Evolutionary conservation across 2,113 vertebrate genomes (phyloP).

Genomic region (Psilopsiagon aurifrons): DNA sequence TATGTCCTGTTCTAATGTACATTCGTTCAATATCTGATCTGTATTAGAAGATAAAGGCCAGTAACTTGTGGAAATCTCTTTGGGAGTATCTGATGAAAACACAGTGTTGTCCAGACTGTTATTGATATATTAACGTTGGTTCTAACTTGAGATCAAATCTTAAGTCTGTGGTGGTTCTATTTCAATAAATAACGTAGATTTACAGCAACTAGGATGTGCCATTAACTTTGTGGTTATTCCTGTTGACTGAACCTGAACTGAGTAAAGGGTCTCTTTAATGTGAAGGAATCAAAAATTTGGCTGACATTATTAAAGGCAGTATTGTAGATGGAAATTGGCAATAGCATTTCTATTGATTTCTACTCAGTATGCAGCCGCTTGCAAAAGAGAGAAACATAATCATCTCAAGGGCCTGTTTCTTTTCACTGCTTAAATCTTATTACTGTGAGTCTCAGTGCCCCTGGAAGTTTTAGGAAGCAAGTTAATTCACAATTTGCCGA

Average conservation of each 20-base stretch:
- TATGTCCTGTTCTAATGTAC: neutral
- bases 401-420: neutral
- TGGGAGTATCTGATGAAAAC: neutral
- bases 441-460: neutral
- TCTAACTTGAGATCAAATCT: neutral
- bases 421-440: neutral
- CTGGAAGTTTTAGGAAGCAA: neutral
- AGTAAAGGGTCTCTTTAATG: neutral
- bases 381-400: neutral
- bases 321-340: neutral
- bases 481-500: neutral
- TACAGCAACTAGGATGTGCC: neutral
- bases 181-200: neutral
- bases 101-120: neutral
- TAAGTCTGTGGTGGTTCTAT: neutral
- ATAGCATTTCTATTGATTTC: neutral
- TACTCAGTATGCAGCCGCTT: neutral
- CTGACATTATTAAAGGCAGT: neutral
- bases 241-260: neutral
- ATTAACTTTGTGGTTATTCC: neutral
- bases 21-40: neutral
- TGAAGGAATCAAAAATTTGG: neutral
- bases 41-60: neutral
- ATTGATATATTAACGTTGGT: neutral
- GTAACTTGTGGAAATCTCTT: neutral